These are phyloP conservation scores for Oceanodroma leucorhoa DNA, from an alignment of 2,797 vertebrate species.

Conservation along the genomic window DNA sequence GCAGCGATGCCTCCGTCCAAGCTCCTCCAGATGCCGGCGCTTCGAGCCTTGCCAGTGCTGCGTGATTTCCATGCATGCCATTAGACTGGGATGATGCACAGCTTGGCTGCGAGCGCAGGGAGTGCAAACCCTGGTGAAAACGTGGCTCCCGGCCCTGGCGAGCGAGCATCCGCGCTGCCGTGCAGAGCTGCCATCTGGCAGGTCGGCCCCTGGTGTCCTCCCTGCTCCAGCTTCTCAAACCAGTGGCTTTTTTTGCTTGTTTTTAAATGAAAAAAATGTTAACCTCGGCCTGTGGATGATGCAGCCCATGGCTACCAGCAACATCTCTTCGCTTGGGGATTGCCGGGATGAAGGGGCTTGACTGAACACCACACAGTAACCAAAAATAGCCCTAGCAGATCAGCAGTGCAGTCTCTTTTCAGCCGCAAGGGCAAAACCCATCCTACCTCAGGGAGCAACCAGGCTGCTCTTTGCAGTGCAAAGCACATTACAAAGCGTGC, in stretches of 20 bases:
- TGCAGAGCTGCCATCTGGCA: not conserved
- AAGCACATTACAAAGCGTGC: not conserved
- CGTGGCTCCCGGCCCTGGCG: fast-evolving
- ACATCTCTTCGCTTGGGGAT: not conserved
- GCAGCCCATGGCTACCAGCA: not conserved
- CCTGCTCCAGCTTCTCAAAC: not conserved
- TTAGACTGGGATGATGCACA: not conserved
- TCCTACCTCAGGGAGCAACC: not conserved
- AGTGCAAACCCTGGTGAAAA: not conserved
- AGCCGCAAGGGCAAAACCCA: not conserved
- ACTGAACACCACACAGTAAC: not conserved
- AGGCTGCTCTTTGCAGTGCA: not conserved
- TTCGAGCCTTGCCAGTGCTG: not conserved
- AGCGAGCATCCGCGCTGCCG: fast-evolving
- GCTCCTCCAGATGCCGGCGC: not conserved
- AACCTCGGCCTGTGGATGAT: fast-evolving
- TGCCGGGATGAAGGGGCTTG: not conserved
- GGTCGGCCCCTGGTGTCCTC: not conserved
- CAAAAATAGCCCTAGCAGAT: not conserved
- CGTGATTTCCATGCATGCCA: not conserved
- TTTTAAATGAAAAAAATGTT: not conserved
- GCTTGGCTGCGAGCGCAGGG: not conserved
- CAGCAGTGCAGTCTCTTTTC: not conserved
- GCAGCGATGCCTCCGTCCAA: not conserved
- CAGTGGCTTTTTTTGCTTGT: not conserved